Percentiles rank a stretch among this genome's conserved stretches.
phyloP scores from a whole-genome alignment of 2,888 invertebrate genomes.

The Elegia similella region DNA sequence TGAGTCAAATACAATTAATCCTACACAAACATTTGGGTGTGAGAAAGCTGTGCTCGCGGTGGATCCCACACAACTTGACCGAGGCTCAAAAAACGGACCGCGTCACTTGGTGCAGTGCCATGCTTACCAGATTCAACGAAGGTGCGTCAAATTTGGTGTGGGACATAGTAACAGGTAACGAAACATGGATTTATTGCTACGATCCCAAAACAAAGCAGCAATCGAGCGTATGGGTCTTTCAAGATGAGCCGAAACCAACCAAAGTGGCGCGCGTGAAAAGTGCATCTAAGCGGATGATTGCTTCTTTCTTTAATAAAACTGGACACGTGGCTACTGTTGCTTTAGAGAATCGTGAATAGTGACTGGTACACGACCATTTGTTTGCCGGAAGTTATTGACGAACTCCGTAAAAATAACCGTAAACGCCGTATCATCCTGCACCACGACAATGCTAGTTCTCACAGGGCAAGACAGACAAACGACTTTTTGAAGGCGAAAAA shows the following conservation, averaged over 20 bases:
- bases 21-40: not conserved
- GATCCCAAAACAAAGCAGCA: conserved; percentile 11
- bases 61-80: conserved; percentile 3
- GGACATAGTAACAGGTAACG: conserved; percentile 4
- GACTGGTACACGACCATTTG: too few species aligned
- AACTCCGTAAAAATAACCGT: conserved; percentile 16
- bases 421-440: conserved; percentile 11
- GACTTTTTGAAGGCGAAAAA: too few species aligned
- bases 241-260: conserved; percentile 3
- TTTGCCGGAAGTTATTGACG: too few species aligned
- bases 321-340: too few species aligned
- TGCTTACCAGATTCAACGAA: too few species aligned
- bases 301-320: too few species aligned
- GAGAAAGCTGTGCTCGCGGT: not conserved
- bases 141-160: too few species aligned
- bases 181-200: conserved; percentile 13
- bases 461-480: not conserved
- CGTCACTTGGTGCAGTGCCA: too few species aligned
- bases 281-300: too few species aligned
- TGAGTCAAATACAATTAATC: conserved; percentile 19
- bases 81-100: not conserved
- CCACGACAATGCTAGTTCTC: conserved; percentile 14
- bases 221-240: conserved; percentile 10
- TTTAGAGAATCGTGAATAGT: too few species aligned
- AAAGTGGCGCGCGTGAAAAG: conserved; percentile 6